Percentiles rank a stretch among this genome's conserved stretches.
Evolutionary conservation across 2,113 vertebrate species (phyloP).

Genomic region (Sinocyclocheilus grahami): DNA sequence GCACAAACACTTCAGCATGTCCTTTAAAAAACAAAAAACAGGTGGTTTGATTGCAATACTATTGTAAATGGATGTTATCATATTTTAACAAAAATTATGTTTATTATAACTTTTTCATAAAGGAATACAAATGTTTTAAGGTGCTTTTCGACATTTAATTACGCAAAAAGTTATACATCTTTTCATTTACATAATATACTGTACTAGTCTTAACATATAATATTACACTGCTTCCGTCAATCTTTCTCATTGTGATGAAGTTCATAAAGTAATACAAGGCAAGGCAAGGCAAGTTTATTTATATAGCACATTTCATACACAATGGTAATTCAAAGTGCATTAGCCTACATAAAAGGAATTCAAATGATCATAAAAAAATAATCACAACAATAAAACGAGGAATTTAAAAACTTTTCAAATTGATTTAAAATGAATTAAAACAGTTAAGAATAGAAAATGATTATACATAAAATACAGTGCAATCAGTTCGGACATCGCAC

Average conservation of each 20-base stretch:
- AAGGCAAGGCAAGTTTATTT: too few species aligned
- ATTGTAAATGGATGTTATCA: neutral
- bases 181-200: neutral
- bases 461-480: too few species aligned
- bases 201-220: too few species aligned
- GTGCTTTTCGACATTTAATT: neutral
- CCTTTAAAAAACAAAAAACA: constrained; percentile 70
- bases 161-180: neutral
- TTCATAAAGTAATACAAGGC: neutral
- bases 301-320: too few species aligned
- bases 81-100: neutral
- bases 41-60: constrained; percentile 10
- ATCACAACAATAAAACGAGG: too few species aligned
- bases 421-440: too few species aligned
- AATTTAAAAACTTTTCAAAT: too few species aligned
- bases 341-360: too few species aligned
- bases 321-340: too few species aligned
- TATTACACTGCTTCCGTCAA: neutral
- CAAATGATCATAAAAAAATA: too few species aligned
- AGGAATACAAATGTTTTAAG: neutral
- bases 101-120: neutral
- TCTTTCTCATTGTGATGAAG: neutral
- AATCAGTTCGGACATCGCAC: too few species aligned
- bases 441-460: too few species aligned
- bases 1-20: constrained; percentile 89